Conservation (phyloP, 2,797 vertebrate genomes). For the Lithobates pipiens region DNA sequence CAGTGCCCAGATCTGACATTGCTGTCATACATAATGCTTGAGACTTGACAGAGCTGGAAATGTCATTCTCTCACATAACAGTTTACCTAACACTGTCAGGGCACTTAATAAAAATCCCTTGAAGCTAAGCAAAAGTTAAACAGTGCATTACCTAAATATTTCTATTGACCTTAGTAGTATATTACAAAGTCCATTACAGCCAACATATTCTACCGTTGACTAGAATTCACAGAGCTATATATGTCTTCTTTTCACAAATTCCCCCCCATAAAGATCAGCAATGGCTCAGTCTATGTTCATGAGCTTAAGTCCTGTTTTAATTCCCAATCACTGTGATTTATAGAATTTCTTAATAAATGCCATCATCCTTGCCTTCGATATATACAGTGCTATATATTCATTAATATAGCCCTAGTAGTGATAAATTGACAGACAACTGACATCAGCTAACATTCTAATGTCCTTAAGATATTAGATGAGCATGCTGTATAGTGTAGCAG, state of each 20-base stretch:
- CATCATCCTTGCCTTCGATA: too few relatives aligned
- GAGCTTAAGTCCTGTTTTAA: too few relatives aligned
- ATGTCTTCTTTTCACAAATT: neutral
- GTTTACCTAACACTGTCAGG: constrained; percentile 12
- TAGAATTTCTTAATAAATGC: too few relatives aligned
- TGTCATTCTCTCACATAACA: constrained; percentile 5
- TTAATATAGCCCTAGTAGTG: too few relatives aligned
- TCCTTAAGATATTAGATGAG: too few relatives aligned
- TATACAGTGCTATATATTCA: too few relatives aligned
- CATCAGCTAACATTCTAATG: too few relatives aligned
- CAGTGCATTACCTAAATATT: constrained; percentile 21
- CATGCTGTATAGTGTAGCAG: too few relatives aligned
- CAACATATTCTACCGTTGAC: neutral
- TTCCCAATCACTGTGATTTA: too few relatives aligned
- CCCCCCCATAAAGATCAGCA: neutral
- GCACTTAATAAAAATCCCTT: constrained; percentile 6
- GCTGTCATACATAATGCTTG: neutral
- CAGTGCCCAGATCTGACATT: neutral
- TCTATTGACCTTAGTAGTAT: neutral
- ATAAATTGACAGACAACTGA: too few relatives aligned
- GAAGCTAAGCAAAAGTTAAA: constrained; percentile 16
- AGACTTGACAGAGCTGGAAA: constrained; percentile 22
- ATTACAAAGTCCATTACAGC: neutral
- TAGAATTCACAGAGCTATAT: neutral
- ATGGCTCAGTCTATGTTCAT: neutral